A percentile compares a stretch with the other conserved stretches of the same genome.
Evolutionary conservation across 2,888 invertebrate species (phyloP).

Genomic region (Agrochola litura): DNA sequence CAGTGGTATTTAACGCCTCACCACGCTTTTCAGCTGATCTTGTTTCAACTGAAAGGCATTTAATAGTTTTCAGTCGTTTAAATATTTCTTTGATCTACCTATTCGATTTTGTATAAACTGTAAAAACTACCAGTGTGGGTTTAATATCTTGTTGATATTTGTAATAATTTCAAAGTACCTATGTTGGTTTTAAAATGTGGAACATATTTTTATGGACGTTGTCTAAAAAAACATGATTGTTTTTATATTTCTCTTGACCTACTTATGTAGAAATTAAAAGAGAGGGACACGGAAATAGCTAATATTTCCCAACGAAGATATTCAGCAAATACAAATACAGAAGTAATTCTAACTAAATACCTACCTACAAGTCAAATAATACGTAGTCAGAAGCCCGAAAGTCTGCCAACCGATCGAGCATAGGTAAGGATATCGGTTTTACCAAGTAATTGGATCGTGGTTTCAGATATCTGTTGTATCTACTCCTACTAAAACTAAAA

Average conservation of each 20-base stretch:
- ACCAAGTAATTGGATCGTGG: neutral
- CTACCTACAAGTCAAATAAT: neutral
- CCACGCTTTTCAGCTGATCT: conserved; percentile 6
- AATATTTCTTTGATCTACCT: conserved; percentile 3
- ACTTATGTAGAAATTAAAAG: neutral
- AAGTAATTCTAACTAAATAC: neutral
- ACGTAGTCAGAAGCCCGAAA: neutral
- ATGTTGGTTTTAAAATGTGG: neutral
- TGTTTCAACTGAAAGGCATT: conserved; percentile 3
- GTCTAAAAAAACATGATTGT: too few species aligned
- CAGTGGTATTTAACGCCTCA: conserved; percentile 13
- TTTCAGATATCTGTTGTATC: neutral
- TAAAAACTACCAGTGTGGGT: neutral
- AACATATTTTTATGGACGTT: neutral
- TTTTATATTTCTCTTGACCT: neutral
- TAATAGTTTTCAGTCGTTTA: conserved; percentile 2
- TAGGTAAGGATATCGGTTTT: neutral
- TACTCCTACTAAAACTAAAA: neutral
- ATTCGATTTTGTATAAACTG: neutral
- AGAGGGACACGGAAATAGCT: neutral
- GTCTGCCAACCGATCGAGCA: neutral
- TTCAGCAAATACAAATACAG: neutral
- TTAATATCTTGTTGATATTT: neutral
- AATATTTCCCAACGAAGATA: neutral
- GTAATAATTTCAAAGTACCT: neutral